Evolutionary conservation across 2,888 invertebrate species (phyloP).

Genomic region (Dicycla oo): DNA sequence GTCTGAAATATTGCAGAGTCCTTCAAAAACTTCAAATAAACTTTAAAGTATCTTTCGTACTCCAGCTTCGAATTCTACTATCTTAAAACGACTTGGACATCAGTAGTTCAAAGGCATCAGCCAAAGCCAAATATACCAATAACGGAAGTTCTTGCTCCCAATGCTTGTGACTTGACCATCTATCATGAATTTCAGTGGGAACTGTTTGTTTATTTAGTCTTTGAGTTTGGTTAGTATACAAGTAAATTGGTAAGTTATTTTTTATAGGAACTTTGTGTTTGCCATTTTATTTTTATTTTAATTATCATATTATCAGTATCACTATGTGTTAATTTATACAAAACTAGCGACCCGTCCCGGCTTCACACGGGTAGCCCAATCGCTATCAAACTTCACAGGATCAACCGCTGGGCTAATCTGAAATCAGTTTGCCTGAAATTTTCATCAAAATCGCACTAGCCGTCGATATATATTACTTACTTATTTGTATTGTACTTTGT

Average conservation of each 20-base stretch:
- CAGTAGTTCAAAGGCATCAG: slow-evolving; percentile 13
- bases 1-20: not conserved
- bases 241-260: not conserved
- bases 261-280: not conserved
- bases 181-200: slow-evolving; percentile 6
- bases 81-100: slow-evolving; percentile 11
- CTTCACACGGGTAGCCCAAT: no score
- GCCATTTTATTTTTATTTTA: not conserved
- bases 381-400: no score
- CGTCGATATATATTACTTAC: no score
- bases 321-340: not conserved
- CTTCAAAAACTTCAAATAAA: not conserved
- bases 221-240: not conserved
- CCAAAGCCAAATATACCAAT: slow-evolving; percentile 29
- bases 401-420: no score
- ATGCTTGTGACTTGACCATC: not conserved
- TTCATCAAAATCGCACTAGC: no score
- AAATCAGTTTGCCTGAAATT: no score
- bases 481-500: not conserved
- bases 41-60: not conserved
- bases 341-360: no score
- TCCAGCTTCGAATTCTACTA: not conserved
- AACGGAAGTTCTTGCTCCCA: slow-evolving; percentile 26
- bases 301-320: no score
- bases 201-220: slow-evolving; percentile 20